Evolutionary conservation across 2,888 invertebrate species (phyloP).

Genomic region (Mesoligia furuncula): DNA sequence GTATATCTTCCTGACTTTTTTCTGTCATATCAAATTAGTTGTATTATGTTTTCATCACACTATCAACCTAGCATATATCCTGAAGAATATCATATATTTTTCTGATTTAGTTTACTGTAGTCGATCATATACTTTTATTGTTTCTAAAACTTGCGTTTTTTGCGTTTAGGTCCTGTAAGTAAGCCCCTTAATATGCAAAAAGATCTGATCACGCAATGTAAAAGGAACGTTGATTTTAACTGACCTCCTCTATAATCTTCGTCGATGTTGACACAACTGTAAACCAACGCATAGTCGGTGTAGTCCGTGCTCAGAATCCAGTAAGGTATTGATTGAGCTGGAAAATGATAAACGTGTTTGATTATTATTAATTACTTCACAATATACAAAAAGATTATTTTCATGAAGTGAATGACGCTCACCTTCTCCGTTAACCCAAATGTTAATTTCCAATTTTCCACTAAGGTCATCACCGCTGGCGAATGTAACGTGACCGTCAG

Average conservation of each 20-base stretch:
- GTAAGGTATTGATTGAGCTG: constrained; percentile 73
- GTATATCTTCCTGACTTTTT: no score
- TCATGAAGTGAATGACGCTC: constrained; percentile 40
- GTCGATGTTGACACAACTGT: constrained; percentile 88
- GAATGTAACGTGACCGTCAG: constrained; percentile 67
- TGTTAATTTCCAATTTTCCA: constrained; percentile 73
- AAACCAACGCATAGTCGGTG: constrained; percentile 90
- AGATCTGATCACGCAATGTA: background rate
- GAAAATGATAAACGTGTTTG: constrained; percentile 37
- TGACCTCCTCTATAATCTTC: constrained; percentile 71
- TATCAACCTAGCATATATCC: no score
- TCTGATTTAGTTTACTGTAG: no score
- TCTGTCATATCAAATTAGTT: no score
- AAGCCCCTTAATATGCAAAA: no score
- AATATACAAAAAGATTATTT: constrained; percentile 25
- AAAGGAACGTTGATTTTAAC: constrained; percentile 12
- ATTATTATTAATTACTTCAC: background rate
- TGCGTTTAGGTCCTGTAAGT: no score
- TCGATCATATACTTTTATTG: no score
- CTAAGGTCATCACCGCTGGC: constrained; percentile 67
- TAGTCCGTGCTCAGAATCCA: constrained; percentile 90
- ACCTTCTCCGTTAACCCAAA: constrained; percentile 47
- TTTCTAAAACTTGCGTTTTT: no score
- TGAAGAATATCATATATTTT: no score
- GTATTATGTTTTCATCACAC: no score